Base-by-base conservation (phyloP, 1,140 invertebrate genomes). In the Zaprionus africanus region DNA sequence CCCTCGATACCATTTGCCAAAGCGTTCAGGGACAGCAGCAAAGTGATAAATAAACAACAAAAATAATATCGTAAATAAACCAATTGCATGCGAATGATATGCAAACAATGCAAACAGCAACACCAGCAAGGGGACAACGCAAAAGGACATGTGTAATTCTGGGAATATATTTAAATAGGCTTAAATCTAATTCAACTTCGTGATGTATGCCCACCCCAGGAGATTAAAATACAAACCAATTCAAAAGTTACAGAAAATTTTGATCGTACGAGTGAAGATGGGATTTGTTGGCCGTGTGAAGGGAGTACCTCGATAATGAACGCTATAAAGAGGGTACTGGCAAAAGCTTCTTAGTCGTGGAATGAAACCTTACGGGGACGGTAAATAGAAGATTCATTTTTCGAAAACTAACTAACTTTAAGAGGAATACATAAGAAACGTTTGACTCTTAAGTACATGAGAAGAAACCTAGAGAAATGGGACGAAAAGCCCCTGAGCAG, bases 21-120 rank as follows among this genome's bases (percentile, higher is more conserved):
- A 22, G 1, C 43, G 1, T 41, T 41, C 38, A 41, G 38, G 38
- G 38, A 4, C n/a, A 46, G 5, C 41, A 46, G 7, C 46, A 51
- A 24, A 51, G 12, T 51, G 11, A 51, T 51, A 51, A 51, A 51
- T 51, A 51, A 51, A 51, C 19, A 51, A 51, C 46, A 24, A 51
- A 51, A 51, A 51, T 51, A 51, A 51, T 13, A 51, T 22, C 46
- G 2, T 46, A 51, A 51, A 51, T 51, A 51, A 22, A 22, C 46
- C 46, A 51, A 51, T 51, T 51, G 46, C 17, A 24, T 22, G 46
- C 46, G 19, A 51, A 51, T 24, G 5, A 51, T 22, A 51, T 22
- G 19, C 19, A 24, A 24, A 51, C 46, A 51, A 24, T 22, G 19
- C 17, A 24, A 22, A 24, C 4, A 4, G 41, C 41, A 46, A 46